These are phyloP conservation scores for Hypselothyrea guttata DNA, from an alignment of 2,888 invertebrate genomes.

Conservation along the genomic window DNA sequence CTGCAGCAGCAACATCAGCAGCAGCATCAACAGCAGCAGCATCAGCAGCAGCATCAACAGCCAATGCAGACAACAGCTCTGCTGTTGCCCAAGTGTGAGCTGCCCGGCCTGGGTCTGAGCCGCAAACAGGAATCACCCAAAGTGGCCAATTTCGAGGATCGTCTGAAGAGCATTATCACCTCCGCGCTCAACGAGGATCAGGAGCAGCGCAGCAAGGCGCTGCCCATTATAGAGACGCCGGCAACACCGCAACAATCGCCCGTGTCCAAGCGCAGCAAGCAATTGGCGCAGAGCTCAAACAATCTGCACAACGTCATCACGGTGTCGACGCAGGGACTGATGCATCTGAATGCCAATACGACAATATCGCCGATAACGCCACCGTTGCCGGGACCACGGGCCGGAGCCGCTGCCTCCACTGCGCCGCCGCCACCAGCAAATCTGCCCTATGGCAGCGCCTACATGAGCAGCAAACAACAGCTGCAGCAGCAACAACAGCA, in stretches of 20 bases:
- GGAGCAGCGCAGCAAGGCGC: conserved; percentile 82
- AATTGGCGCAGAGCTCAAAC: conserved; percentile 51
- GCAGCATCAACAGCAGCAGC: conserved; percentile 48
- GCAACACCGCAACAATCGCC: conserved; percentile 46
- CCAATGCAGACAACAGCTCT: conserved; percentile 9
- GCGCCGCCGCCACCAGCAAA: conserved; percentile 67
- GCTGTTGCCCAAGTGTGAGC: conserved; percentile 75
- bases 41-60: conserved; percentile 45
- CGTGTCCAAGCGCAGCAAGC: conserved; percentile 77
- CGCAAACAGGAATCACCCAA: conserved; percentile 88
- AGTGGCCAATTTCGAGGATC: conserved; percentile 94
- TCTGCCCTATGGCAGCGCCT: conserved; percentile 64
- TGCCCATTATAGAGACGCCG: conserved; percentile 43
- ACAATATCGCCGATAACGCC: conserved; percentile 82
- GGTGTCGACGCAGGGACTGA: conserved; percentile 80
- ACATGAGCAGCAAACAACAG: conserved; percentile 50
- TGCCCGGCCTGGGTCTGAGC: conserved; percentile 51
- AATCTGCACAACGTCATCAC: conserved; percentile 80
- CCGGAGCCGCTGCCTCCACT: conserved; percentile 59
- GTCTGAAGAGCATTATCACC: conserved; percentile 93
- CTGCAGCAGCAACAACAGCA: conserved; percentile 28
- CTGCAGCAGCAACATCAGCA: conserved; percentile 43
- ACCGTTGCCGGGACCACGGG: conserved; percentile 63
- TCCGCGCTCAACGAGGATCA: conserved; percentile 94
- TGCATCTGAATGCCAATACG: conserved; percentile 81